Evolutionary conservation across 2,797 vertebrate species (phyloP).

Genomic region (Ptychobarbus kaznakovi): DNA sequence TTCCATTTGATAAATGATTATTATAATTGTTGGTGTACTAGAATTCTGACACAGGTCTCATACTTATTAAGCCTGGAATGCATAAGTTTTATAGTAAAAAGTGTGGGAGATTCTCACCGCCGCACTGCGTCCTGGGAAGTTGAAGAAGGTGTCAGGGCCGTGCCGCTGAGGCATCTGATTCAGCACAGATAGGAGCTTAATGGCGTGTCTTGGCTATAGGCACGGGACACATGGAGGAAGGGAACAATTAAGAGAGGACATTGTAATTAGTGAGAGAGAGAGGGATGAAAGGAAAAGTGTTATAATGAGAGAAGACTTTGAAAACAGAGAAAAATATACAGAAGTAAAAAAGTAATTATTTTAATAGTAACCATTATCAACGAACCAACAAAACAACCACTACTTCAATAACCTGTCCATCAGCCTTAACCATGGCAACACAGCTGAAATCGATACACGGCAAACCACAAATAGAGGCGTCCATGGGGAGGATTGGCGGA

Average conservation of each 20-base stretch:
- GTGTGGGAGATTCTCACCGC: conserved; percentile 83
- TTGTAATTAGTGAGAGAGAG: not conserved
- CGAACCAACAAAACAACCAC: conserved; percentile 72
- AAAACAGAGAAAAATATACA: not conserved
- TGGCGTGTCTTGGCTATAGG: conserved; percentile 85
- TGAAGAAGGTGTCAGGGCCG: conserved; percentile 99
- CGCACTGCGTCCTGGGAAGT: conserved; percentile 98
- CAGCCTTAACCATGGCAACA: conserved; percentile 70
- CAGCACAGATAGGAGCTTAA: conserved; percentile 96
- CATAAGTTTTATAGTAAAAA: not conserved
- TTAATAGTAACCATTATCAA: not conserved
- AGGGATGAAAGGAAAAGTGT: not conserved
- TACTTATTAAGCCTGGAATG: not conserved
- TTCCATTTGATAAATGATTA: not conserved
- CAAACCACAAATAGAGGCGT: conserved; percentile 69
- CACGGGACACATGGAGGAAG: conserved; percentile 18
- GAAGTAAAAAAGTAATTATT: not conserved
- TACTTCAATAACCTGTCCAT: conserved; percentile 76
- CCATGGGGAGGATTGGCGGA: conserved; percentile 60
- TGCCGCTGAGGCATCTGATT: conserved; percentile 99
- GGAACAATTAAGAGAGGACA: not conserved
- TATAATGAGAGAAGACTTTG: not conserved
- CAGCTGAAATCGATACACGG: conserved; percentile 74
- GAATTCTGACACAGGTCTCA: not conserved
- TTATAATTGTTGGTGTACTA: not conserved